These are phyloP conservation scores for Sebastiscus albofasciatus DNA, from an alignment of 2,797 vertebrate species.

Conservation along the genomic window DNA sequence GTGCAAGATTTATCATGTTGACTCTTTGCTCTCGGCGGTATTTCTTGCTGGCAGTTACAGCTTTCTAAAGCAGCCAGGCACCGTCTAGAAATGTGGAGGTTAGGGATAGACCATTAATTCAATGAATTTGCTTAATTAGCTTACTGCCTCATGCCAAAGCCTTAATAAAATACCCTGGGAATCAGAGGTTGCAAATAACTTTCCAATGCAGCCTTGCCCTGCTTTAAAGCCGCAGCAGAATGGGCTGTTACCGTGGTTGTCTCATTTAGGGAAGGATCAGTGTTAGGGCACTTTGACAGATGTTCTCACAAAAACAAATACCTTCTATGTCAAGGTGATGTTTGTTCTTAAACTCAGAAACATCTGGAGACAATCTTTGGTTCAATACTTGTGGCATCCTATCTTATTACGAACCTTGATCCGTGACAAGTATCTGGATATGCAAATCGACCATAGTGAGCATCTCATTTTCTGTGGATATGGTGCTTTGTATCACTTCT, in stretches of 20 bases:
- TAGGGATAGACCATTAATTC: constrained; percentile 58
- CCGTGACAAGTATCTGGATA: neutral
- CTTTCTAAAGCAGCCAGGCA: constrained; percentile 48
- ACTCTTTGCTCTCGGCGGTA: constrained; percentile 39
- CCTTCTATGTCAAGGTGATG: constrained; percentile 37
- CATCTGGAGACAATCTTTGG: constrained; percentile 16
- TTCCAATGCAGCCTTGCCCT: constrained; percentile 22
- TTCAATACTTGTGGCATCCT: constrained; percentile 11
- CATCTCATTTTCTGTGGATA: neutral
- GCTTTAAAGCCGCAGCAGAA: constrained; percentile 30
- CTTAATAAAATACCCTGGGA: constrained; percentile 50
- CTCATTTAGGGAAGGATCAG: constrained; percentile 26
- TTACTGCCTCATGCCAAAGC: constrained; percentile 45
- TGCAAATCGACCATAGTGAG: neutral
- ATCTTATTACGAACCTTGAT: neutral
- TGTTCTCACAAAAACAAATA: constrained; percentile 32
- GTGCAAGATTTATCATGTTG: constrained; percentile 49
- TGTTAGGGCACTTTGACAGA: constrained; percentile 38
- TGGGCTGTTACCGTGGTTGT: constrained; percentile 12
- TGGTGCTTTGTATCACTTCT: neutral
- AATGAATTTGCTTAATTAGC: constrained; percentile 67
- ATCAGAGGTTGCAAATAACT: constrained; percentile 44
- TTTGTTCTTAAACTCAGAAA: constrained; percentile 41
- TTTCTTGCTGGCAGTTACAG: constrained; percentile 44
- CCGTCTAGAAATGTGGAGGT: constrained; percentile 40